Evolutionary conservation across 2,113 vertebrate genomes (phyloP).

Genomic region (Cyprinus carpio): DNA sequence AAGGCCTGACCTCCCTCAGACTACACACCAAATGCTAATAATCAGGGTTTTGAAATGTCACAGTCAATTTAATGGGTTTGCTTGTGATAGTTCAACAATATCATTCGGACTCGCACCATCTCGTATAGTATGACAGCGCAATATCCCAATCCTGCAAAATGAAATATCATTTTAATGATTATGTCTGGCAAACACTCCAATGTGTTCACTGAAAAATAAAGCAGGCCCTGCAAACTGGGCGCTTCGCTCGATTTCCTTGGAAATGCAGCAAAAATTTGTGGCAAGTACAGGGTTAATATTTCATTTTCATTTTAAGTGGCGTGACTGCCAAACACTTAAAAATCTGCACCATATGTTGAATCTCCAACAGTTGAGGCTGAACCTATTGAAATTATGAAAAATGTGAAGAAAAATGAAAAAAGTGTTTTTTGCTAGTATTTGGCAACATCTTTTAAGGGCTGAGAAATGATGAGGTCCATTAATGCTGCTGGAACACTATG

Average conservation of each 20-base stretch:
- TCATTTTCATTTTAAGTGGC: constrained; percentile 13
- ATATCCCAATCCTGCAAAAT: background rate
- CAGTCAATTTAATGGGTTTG: constrained; percentile 12
- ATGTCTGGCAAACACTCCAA: background rate
- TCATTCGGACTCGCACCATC: background rate
- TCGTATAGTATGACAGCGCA: background rate
- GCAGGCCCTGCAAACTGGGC: background rate
- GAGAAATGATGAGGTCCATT: constrained; percentile 37
- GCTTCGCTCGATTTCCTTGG: background rate
- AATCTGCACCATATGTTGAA: constrained; percentile 33
- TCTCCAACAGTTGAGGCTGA: background rate
- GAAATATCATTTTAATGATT: constrained; percentile 16
- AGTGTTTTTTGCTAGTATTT: background rate
- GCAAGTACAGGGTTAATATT: constrained; percentile 5
- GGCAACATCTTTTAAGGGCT: constrained; percentile 33
- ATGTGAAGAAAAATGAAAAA: constrained; percentile 17
- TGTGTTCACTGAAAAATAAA: constrained; percentile 21
- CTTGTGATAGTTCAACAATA: constrained; percentile 22
- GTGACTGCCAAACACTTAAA: background rate
- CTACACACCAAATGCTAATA: constrained; percentile 23
- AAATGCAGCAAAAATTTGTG: background rate
- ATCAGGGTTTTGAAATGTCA: constrained; percentile 41
- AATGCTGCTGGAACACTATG: constrained; percentile 27
- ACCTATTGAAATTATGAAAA: constrained; percentile 8
- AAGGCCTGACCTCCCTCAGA: constrained; percentile 9